Conservation (phyloP, 1,140 invertebrate genomes). For the Cotesia glomerata region DNA sequence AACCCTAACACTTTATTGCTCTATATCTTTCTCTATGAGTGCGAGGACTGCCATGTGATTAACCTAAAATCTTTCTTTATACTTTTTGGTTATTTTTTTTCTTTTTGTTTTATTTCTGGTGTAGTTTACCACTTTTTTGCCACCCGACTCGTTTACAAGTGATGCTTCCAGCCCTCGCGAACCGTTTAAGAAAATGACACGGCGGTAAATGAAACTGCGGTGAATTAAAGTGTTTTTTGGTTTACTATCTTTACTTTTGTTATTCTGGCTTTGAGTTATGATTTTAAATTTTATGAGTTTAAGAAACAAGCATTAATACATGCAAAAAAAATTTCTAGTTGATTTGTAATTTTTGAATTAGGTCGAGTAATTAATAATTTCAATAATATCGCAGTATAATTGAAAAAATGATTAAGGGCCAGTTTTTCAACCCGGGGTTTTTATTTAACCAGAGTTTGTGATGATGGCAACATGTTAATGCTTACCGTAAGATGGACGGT, state of each 20-base stretch:
- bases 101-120: not conserved
- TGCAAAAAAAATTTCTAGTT: too few species aligned
- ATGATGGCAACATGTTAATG: too few species aligned
- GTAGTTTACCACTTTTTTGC: not conserved
- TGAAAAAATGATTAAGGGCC: too few species aligned
- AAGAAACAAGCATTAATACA: too few species aligned
- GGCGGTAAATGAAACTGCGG: slow-evolving; percentile 19
- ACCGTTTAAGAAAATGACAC: slow-evolving; percentile 22
- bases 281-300: too few species aligned
- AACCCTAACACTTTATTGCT: slow-evolving; percentile 12
- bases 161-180: not conserved
- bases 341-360: too few species aligned
- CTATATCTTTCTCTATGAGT: slow-evolving; percentile 5
- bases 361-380: too few species aligned
- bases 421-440: too few species aligned
- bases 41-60: slow-evolving; percentile 10
- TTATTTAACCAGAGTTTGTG: too few species aligned
- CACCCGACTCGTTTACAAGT: not conserved
- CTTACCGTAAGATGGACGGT: too few species aligned
- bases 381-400: too few species aligned
- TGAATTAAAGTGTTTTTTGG: slow-evolving; percentile 12
- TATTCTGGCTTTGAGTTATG: too few species aligned
- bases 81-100: not conserved
- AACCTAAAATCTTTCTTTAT: slow-evolving; percentile 18
- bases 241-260: not conserved